phyloP scores from a whole-genome alignment of 1,140 invertebrate genomes.

The Periplaneta americana region DNA sequence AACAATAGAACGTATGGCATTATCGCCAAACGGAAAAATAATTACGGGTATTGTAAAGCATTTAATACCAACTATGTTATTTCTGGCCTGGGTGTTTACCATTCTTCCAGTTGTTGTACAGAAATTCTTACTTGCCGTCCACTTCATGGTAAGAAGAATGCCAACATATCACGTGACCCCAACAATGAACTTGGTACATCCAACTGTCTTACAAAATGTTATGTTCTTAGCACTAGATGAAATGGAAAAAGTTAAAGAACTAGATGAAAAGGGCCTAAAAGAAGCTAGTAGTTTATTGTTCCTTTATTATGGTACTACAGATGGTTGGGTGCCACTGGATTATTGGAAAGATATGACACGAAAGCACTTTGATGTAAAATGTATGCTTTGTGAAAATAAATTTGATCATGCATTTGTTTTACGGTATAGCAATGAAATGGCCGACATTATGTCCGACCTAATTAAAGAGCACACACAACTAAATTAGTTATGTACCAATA shows the following conservation, averaged over 20 bases:
- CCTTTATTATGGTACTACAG: slow-evolving; percentile 68
- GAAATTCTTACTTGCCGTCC: slow-evolving; percentile 42
- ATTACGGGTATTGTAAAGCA: slow-evolving; percentile 46
- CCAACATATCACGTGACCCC: slow-evolving; percentile 37
- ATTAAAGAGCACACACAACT: slow-evolving; percentile 33
- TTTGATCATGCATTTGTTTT: slow-evolving; percentile 75
- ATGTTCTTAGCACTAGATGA: slow-evolving; percentile 57
- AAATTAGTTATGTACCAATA: no score
- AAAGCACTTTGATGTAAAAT: slow-evolving; percentile 53
- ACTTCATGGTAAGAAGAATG: slow-evolving; percentile 29
- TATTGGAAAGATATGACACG: slow-evolving; percentile 56
- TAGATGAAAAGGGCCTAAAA: slow-evolving; percentile 44
- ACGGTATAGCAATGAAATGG: slow-evolving; percentile 52
- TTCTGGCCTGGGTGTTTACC: slow-evolving; percentile 51
- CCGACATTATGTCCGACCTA: slow-evolving; percentile 48
- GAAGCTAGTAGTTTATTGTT: slow-evolving; percentile 53
- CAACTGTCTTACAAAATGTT: slow-evolving; percentile 44
- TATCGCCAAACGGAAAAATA: slow-evolving; percentile 61
- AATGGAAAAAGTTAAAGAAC: slow-evolving; percentile 50
- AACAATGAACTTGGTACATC: slow-evolving; percentile 45
- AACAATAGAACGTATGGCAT: slow-evolving; percentile 71
- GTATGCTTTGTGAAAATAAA: slow-evolving; percentile 55
- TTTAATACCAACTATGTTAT: slow-evolving; percentile 46
- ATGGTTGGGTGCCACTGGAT: slow-evolving; percentile 66
- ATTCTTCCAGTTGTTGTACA: slow-evolving; percentile 50